Base-by-base conservation (phyloP, 2,888 invertebrate species). In the Dynastes tityus region DNA sequence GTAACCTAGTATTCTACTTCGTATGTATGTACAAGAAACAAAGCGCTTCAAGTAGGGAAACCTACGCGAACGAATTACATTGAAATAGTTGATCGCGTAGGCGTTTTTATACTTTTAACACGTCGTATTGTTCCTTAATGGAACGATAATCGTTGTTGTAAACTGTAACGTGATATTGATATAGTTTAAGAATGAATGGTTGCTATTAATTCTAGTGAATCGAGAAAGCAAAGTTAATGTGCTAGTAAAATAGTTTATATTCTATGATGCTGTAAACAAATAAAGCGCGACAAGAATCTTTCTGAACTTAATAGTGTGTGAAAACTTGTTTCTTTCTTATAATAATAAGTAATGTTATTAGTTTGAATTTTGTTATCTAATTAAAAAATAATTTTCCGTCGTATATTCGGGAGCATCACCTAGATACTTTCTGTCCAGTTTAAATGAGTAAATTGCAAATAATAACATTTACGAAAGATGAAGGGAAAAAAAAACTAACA, bases 71-170 rank as follows among this genome's bases (percentile, higher is more conserved):
- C 45, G 49, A 45, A 49, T 73, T 73, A 58, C 73, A 58, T 58
- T 22, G 8, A 58, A 58, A 37, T 61, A 51, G 55, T 22, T 40
- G 37, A 73, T 40, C 11, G 58, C 51, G 73, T 73, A 58, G 73
- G 73, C 22, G 73, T 40, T 45, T 73, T 73, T 58, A 58, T 73
- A 73, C 58, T 67, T 67, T 67, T 67, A 67, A 67, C 67, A 67
- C 45, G 67, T 67, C 67, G 67, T 67, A 67, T 40, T 67, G 67
- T 67, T 67, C 9, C 11, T 67, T 45, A 67, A 67, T 67, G 67
- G 67, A 67, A 67, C 67, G 27, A 45, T 67, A 67, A 67, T 49
- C 40, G 22, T 22, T 67, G 67, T 67, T 67, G 45, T 67, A 49
- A 67, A 45, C 27, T 49, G 67, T 67, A 67, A 67, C 67, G 9